phyloP scores from a whole-genome alignment of 2,888 invertebrate genomes.

The Yponomeuta malinellus region DNA sequence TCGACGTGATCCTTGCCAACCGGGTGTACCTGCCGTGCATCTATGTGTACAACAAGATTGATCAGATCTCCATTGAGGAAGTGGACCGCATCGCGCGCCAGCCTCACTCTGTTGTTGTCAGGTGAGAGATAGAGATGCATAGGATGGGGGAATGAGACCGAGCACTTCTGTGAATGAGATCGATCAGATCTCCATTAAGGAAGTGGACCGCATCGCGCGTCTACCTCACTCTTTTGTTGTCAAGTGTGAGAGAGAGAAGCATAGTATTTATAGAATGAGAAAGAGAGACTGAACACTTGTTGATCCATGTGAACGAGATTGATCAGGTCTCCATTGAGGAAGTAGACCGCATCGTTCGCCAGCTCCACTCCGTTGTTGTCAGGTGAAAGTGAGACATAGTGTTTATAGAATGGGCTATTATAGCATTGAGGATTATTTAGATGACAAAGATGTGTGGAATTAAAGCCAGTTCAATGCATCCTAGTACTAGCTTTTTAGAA shows the following conservation, averaged over 20 bases:
- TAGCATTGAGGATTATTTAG: too few species aligned
- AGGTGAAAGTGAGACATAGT: constrained; percentile 71
- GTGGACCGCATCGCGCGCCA: constrained; percentile 94
- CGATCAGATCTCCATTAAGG: constrained; percentile 96
- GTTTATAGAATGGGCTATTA: too few species aligned
- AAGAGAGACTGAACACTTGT: too few species aligned
- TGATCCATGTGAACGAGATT: constrained; percentile 98
- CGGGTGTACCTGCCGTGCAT: constrained; percentile 97
- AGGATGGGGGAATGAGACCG: too few species aligned
- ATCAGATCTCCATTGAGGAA: constrained; percentile 99
- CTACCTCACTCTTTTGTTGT: constrained; percentile 93
- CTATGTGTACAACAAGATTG: constrained; percentile 99
- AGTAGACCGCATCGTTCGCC: constrained; percentile 94
- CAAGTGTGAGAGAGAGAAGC: constrained; percentile 71
- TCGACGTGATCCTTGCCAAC: constrained; percentile 98
- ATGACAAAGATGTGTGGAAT: too few species aligned
- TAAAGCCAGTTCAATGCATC: too few species aligned
- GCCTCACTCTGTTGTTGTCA: constrained; percentile 93
- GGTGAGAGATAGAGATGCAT: constrained; percentile 62
- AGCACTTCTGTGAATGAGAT: too few species aligned
- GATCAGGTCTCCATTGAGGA: constrained; percentile 99
- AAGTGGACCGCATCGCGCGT: constrained; percentile 95
- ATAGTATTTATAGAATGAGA: too few species aligned
- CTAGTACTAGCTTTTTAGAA: too few species aligned
- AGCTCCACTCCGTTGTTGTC: constrained; percentile 92